Evolutionary conservation across 1,140 invertebrate genomes (phyloP), one percentile per base, ranked within the genome.

Genomic region (Drosophila azteca): DNA sequence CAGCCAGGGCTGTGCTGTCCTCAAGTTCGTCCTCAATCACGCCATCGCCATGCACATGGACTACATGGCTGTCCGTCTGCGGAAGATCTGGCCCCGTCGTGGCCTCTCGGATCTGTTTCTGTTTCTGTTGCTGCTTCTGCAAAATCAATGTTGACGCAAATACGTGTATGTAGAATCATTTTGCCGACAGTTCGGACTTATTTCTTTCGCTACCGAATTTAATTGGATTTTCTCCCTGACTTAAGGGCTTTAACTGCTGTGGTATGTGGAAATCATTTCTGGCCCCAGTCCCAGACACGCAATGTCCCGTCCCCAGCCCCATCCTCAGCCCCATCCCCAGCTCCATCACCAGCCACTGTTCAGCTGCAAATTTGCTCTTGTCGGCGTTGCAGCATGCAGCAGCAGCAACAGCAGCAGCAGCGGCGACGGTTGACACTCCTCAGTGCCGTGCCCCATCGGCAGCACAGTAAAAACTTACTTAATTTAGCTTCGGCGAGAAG

Each of bases 171-270:
- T 88, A 88, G 83, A 88, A 88, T 88, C 83, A 88, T 88, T 88
- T 88, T 88, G 85, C 83, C 83, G 83, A 88, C 83, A 88, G 84
- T 82, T 88, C 76, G 77, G 83, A 88, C 83, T 88, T 88, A 88
- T 88, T 88, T 88, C 83, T 88, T 88, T 88, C 83, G 83, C 83
- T 88, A 88, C 83, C 83, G 83, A 88, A 88, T 88, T 88, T 88
- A 88, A 88, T 88, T 88, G 83, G 83, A 88, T 88, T 88, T 88
- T 88, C 83, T 88, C 83, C 83, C 79, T 88, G 83, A 88, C 83
- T 88, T 88, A 88, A 88, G 83, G 83, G 83, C 83, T 88, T 88
- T 88, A 85, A 88, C 83, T 88, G 83, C 83, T 87, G 46, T 87
- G 83, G 82, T 87, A 88, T 87, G 82, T 87, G 83, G 83, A 87